Evolutionary conservation across 2,888 invertebrate genomes (phyloP), one percentile per base, ranked within the genome.

Genomic region (Thymelicus sylvestris): DNA sequence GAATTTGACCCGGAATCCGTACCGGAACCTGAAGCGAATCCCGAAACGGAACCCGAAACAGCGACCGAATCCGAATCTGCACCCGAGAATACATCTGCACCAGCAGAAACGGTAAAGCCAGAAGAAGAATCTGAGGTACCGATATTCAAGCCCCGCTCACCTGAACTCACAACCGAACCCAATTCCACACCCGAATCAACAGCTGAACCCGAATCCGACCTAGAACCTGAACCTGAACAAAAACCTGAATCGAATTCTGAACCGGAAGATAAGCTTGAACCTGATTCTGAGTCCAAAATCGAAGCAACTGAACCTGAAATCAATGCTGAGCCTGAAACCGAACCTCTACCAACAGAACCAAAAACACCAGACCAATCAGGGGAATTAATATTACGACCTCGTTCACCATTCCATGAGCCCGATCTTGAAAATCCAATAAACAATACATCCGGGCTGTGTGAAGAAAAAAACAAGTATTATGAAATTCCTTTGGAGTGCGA

Each of bases 401-500:
- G 50, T 6, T 52, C 15, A 52, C 48, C 48, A n/a, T 50, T 50
- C 48, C 15, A 4, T n/a, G 48, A 6, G 1, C 8, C 19, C 50
- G 50, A 52, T 15, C 7, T 12, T 8, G 19, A 52, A 19, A 7
- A 19, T 2, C 10, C 8, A 52, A 15, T 7, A 19, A 52, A 52
- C 50, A 8, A 3, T 15, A 15, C 15, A 52, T 15, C 15, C 19
- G 50, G 50, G 2, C 7, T 15, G 38, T 77, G 78, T 57, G 60
- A 55, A 94, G 89, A 66, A 95, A 52, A 61, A 38, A 76, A 85
- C 72, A 83, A 77, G 3, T 88, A 82, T 72, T 86, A 83, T 89
- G 94, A 79, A 0, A 90, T 95, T 4, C 80, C 94, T 0, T 93
- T 93, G 38, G 95, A 96, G 77, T 97, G 97, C 81, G 96, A 97